Base-by-base conservation (phyloP, 2,797 vertebrate species). In the Sebastes vulpes region DNA sequence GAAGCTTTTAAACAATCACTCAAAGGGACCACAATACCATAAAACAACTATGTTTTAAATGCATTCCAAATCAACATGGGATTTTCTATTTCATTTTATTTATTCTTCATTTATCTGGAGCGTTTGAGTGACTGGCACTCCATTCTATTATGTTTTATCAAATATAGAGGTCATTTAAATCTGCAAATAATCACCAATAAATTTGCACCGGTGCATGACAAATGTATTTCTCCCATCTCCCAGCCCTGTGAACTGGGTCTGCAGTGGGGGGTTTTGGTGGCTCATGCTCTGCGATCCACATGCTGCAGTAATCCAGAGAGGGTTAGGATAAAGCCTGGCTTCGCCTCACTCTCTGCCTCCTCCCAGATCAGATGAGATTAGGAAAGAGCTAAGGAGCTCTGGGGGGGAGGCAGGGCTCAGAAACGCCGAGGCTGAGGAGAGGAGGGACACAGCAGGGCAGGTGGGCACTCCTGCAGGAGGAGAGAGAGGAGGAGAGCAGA, bases 321-420 rank as follows among this genome's bases (percentile, higher is more conserved):
- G 82, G 89, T 91, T 90, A 89, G 76, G 31, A 78, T 92, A 89
- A 94, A 92, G 88, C 71, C 83, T 38, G 76, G 88, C 83, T 89
- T 89, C 72, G 57, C 81, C 88, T 88, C 87, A 66, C 87, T 82
- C 87, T 81, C 86, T 92, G 81, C 84, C 92, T 91, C 92, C 93
- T 90, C 91, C 85, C 87, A 87, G 93, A 90, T 93, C 91, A 85
- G 88, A 91, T 91, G 84, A 92, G 94, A 94, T 95, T 95, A 94
- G 88, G 77, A 76, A 67, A 77, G 81, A 63, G 83, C 77, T 91
- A 84, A 91, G 89, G 89, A 85, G 87, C 88, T 91, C 86, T 80
- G 56, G 4, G 48, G 52, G 66, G 69, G 78, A 78, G 79, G 83
- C 81, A 73, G 83, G 76, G 68, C 77, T 84, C 83, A 88, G 83